phyloP scores from a whole-genome alignment of 1,140 invertebrate species.

The Drosophila varians region DNA sequence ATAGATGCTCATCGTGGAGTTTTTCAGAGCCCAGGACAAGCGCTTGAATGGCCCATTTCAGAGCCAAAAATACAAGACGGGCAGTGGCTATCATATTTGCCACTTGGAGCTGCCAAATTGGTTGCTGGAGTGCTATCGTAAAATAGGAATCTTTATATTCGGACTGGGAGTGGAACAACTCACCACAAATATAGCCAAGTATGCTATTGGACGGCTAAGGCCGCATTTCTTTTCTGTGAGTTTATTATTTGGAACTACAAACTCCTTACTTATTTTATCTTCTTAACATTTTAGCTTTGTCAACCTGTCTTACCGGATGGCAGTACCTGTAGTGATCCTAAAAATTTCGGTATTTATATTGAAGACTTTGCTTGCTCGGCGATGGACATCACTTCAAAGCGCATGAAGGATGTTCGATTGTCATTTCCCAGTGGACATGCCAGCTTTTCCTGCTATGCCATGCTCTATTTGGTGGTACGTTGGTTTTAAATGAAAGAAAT shows the following conservation, averaged over 20 bases:
- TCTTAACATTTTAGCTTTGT: slow-evolving; percentile 86
- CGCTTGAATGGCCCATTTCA: slow-evolving; percentile 14
- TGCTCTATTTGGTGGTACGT: slow-evolving; percentile 91
- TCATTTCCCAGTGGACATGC: slow-evolving; percentile 93
- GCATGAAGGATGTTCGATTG: slow-evolving; percentile 89
- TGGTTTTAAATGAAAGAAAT: too few relatives aligned
- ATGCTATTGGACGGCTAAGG: slow-evolving; percentile 93
- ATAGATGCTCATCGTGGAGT: slow-evolving; percentile 71
- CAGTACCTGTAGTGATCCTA: slow-evolving; percentile 84
- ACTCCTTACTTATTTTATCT: not conserved
- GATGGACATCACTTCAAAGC: slow-evolving; percentile 84
- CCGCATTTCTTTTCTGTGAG: slow-evolving; percentile 94
- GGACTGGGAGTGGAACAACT: slow-evolving; percentile 92
- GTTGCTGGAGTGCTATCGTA: slow-evolving; percentile 88
- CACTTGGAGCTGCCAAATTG: slow-evolving; percentile 88
- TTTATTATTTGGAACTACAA: not conserved
- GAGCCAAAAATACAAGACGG: slow-evolving; percentile 4
- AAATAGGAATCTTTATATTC: slow-evolving; percentile 92
- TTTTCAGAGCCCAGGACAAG: slow-evolving; percentile 62
- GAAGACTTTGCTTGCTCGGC: slow-evolving; percentile 87
- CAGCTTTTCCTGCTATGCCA: slow-evolving; percentile 91
- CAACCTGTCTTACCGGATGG: slow-evolving; percentile 85
- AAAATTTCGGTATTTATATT: slow-evolving; percentile 87
- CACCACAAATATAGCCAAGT: slow-evolving; percentile 95
- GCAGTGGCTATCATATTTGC: slow-evolving; percentile 81